Evolutionary conservation across 2,797 vertebrate species (phyloP).

Genomic region (Malurus leucopterus): DNA sequence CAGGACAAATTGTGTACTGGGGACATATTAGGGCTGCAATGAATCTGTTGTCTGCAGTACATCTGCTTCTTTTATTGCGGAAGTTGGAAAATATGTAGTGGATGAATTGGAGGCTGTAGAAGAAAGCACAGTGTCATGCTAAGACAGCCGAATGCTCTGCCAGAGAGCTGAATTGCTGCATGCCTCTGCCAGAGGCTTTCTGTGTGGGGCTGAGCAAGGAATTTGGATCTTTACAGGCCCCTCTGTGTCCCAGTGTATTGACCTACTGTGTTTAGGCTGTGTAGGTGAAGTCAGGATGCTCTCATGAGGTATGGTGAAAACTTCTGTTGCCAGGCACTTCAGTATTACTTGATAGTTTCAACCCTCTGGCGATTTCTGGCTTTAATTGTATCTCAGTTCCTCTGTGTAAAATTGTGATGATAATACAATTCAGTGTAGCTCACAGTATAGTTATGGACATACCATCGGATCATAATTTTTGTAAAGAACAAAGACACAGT

Average conservation of each 20-base stretch:
- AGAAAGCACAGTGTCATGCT: not conserved
- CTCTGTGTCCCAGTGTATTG: not conserved
- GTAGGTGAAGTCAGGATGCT: not conserved
- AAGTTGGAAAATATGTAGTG: slow-evolving; percentile 19
- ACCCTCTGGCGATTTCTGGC: not conserved
- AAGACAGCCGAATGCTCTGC: not conserved
- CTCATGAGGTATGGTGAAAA: not conserved
- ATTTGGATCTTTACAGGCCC: not conserved
- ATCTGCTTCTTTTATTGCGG: not conserved
- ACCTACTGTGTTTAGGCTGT: not conserved
- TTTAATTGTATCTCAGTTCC: not conserved
- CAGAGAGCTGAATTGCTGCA: not conserved
- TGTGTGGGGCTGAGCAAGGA: not conserved
- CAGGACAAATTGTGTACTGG: not conserved
- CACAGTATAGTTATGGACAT: not conserved
- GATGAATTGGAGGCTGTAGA: not conserved
- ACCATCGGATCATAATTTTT: not conserved
- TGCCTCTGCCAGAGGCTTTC: not conserved
- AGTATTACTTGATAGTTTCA: not conserved
- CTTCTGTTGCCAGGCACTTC: not conserved
- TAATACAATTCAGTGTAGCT: not conserved
- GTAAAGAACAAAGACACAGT: not conserved
- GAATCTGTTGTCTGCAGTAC: not conserved
- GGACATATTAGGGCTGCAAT: not conserved
- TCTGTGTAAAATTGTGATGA: not conserved